These are phyloP conservation scores for Petromus typicus DNA, from an alignment of 2,113 vertebrate species.

Conservation along the genomic window DNA sequence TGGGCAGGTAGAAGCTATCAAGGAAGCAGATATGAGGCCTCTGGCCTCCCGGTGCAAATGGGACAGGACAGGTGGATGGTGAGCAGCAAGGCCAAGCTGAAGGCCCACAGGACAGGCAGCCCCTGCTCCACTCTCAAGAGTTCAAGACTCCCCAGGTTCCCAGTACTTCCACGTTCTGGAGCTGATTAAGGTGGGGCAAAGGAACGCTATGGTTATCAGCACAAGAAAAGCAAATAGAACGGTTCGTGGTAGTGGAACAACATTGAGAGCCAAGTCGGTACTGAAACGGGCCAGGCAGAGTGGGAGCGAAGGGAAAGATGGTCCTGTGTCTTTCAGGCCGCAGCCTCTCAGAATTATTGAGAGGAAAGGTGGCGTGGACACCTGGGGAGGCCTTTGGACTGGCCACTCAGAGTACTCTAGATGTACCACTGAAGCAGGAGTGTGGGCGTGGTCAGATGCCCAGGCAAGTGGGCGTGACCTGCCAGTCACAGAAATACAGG, in stretches of 20 bases:
- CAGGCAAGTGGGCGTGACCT: not conserved
- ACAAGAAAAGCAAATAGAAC: not conserved
- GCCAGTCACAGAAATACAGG: not conserved
- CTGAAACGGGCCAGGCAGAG: not conserved
- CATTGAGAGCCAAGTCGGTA: not conserved
- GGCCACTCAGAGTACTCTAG: not conserved
- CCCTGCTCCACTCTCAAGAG: not conserved
- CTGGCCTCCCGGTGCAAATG: not conserved
- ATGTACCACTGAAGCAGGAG: not conserved
- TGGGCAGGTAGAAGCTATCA: not conserved
- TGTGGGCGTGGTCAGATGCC: not conserved
- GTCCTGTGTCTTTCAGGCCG: not conserved
- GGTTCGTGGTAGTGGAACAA: fast-evolving
- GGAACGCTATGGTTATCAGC: not conserved
- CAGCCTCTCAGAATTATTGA: not conserved
- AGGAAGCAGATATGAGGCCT: not conserved
- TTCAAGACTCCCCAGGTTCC: not conserved
- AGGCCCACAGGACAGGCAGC: not conserved
- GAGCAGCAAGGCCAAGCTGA: not conserved
- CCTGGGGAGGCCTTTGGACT: too few relatives aligned
- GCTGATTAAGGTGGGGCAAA: not conserved
- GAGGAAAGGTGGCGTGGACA: not conserved
- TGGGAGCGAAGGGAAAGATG: not conserved
- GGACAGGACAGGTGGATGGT: too few relatives aligned
- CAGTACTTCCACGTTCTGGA: not conserved